Evolutionary conservation across 2,797 vertebrate genomes (phyloP).

Genomic region (Neosilurus mollespiculum): DNA sequence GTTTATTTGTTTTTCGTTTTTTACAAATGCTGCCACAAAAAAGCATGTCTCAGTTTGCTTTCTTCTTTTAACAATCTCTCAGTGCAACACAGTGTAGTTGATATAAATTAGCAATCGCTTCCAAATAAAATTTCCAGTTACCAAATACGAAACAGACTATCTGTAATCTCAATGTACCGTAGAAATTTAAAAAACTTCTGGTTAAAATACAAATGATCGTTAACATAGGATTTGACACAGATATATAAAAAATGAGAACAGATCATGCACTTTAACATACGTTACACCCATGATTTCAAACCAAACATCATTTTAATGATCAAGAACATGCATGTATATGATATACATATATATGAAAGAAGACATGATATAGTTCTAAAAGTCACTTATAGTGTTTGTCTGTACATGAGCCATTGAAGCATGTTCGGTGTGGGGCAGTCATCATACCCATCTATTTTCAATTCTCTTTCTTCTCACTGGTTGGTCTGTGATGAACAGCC

Average conservation of each 20-base stretch:
- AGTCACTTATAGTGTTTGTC: too few relatives aligned
- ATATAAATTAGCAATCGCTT: background rate
- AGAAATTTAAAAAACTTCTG: background rate
- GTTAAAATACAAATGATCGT: too few relatives aligned
- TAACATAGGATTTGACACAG: background rate
- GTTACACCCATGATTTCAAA: conserved; percentile 16
- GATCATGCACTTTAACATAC: background rate
- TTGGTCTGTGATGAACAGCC: too few relatives aligned
- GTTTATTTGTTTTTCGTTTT: too few relatives aligned
- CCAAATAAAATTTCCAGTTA: background rate
- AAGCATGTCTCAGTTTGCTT: background rate
- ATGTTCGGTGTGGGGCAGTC: too few relatives aligned
- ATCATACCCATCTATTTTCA: too few relatives aligned
- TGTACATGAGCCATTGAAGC: too few relatives aligned
- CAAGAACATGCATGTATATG: conserved; percentile 36
- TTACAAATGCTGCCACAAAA: too few relatives aligned
- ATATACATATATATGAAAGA: too few relatives aligned
- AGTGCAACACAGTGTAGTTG: background rate
- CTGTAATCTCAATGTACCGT: background rate
- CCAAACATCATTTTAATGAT: background rate
- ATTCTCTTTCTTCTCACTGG: too few relatives aligned
- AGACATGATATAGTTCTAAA: too few relatives aligned
- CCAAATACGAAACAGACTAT: too few relatives aligned
- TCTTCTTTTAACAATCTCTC: background rate
- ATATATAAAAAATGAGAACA: background rate